phyloP scores from a whole-genome alignment of 2,888 invertebrate genomes.

The Lissocephala sabroskyi region DNA sequence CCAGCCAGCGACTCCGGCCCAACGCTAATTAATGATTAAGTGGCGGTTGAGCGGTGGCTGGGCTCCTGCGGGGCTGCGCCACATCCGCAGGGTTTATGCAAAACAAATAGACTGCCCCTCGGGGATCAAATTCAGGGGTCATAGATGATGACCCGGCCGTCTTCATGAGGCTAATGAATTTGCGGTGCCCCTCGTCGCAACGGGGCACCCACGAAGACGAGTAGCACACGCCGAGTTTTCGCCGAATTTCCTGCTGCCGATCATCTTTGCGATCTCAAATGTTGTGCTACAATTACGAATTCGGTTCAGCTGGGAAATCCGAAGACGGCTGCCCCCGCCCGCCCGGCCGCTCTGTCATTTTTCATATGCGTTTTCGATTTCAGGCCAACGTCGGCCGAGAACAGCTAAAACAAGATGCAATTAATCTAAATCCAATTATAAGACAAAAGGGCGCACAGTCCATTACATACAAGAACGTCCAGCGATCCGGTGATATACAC shows the following conservation, averaged over 20 bases:
- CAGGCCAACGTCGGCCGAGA: not conserved
- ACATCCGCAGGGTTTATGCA: slow-evolving; percentile 32
- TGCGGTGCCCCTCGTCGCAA: slow-evolving; percentile 36
- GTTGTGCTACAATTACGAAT: slow-evolving; percentile 28
- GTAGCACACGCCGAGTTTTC: slow-evolving; percentile 46
- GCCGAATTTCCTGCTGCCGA: slow-evolving; percentile 29
- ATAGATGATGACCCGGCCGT: too few species aligned
- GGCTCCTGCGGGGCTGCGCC: slow-evolving; percentile 29
- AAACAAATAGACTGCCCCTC: slow-evolving; percentile 15
- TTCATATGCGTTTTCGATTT: slow-evolving; percentile 2
- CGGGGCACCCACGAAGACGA: slow-evolving; percentile 33
- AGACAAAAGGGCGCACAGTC: slow-evolving; percentile 39
- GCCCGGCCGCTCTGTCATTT: not conserved
- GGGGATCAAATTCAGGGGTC: not conserved
- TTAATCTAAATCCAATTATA: slow-evolving; percentile 70
- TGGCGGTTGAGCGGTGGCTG: not conserved
- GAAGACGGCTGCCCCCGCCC: too few species aligned
- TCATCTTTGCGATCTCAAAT: slow-evolving; percentile 3
- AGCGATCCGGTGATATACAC: slow-evolving; percentile 34
- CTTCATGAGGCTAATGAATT: slow-evolving; percentile 44
- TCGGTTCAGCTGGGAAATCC: slow-evolving; percentile 14
- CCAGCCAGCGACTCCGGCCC: slow-evolving; percentile 21
- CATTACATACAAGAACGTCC: slow-evolving; percentile 34
- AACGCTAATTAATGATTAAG: slow-evolving; percentile 52
- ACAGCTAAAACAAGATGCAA: slow-evolving; percentile 46